Evolutionary conservation across 2,113 vertebrate genomes (phyloP), one percentile per base, ranked within the genome.

Genomic region (Bos indicus): DNA sequence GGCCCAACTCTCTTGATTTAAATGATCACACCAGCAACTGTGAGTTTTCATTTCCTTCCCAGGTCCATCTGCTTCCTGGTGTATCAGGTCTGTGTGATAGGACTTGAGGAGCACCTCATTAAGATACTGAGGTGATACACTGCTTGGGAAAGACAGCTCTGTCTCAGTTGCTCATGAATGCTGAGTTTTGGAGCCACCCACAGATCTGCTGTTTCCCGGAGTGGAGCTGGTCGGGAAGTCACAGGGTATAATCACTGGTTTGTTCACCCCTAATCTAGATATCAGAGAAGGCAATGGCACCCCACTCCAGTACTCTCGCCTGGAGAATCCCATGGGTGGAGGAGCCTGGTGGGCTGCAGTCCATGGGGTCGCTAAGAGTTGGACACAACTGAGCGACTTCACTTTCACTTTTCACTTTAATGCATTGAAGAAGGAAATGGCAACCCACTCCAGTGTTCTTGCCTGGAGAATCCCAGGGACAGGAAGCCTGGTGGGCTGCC

Each of bases 1-100:
- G 90, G 57, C 11, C 36, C 60, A 62, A 52, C 16, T 97, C 48
- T 19, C 25, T 87, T 81, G 28, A 54, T 95, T 93, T 93, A 89
- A 94, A 83, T 0, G 62, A 91, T 40, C 19, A 5, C 11, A 84
- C 14, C 3, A 54, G 40, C 4, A 52, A 80, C 46, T 54, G 33
- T 92, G 74, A 33, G n/a, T 87, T 88, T 85, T 85, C 25, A 59
- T 64, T 64, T 96, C 23, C 26, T 95, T 92, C 25, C 26, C 13
- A 21, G 21, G 59, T 83, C 60, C 56, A 82, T 88, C 25, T 46
- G 52, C 64, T 60, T 94, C 26, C 59, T 2, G 0, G 25, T 48
- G 15, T 48, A 78, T 28, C 30, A 54, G n/a, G 9, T 84, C 19
- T 81, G 62, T 48, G 56, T 77, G 90, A 57, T 28, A n/a, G 46